phyloP scores from a whole-genome alignment of 2,888 invertebrate genomes.

The Melieria crassipennis region DNA sequence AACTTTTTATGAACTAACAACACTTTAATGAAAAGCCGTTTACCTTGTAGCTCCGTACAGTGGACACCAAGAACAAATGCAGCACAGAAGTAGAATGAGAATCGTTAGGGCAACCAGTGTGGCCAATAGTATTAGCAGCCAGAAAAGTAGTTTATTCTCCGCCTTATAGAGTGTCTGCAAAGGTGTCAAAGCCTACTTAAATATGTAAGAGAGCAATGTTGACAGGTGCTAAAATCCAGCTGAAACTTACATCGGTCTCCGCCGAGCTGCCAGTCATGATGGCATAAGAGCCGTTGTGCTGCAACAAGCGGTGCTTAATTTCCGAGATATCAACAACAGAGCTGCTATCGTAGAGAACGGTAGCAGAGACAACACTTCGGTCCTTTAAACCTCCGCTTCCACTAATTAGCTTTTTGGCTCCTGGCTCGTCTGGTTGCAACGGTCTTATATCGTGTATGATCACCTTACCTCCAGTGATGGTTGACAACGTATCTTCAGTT shows the following conservation, averaged over 20 bases:
- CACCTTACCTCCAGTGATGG: conserved; percentile 83
- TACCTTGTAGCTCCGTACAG: conserved; percentile 81
- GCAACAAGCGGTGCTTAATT: conserved; percentile 73
- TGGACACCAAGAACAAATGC: conserved; percentile 87
- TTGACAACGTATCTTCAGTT: conserved; percentile 79
- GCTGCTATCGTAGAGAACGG: conserved; percentile 74
- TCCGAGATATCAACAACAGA: conserved; percentile 78
- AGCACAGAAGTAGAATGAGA: conserved; percentile 79
- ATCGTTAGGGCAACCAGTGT: conserved; percentile 78
- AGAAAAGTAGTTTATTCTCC: conserved; percentile 78
- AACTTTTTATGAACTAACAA: no score
- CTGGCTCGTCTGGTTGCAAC: conserved; percentile 70
- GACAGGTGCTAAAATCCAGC: background rate
- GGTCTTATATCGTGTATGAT: conserved; percentile 79
- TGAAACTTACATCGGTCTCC: conserved; percentile 59
- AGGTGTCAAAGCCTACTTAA: conserved; percentile 48
- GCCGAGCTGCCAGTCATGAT: conserved; percentile 56
- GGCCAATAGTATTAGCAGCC: conserved; percentile 81
- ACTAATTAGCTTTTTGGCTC: conserved; percentile 69
- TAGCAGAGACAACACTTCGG: conserved; percentile 78
- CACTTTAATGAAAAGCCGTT: conserved; percentile 35
- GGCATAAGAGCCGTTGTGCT: conserved; percentile 62
- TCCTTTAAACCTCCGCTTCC: conserved; percentile 68
- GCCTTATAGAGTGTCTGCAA: conserved; percentile 78
- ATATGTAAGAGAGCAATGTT: background rate